phyloP scores from a whole-genome alignment of 2,797 vertebrate species.

The Acomys russatus region DNA sequence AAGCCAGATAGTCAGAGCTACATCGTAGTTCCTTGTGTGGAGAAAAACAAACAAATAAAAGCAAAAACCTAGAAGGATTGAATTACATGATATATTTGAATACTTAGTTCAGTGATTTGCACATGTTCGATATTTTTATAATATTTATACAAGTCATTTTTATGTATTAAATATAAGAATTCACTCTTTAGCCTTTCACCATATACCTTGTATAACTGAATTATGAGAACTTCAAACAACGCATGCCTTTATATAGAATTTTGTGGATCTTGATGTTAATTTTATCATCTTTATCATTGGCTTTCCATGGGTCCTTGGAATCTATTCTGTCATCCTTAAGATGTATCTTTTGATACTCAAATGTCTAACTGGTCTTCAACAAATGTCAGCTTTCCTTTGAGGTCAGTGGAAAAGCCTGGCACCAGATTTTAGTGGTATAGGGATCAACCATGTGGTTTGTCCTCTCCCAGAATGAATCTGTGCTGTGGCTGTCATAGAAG shows the following conservation, averaged over 20 bases:
- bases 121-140: conserved; percentile 18
- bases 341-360: conserved; percentile 11
- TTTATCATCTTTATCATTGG: conserved; percentile 57
- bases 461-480: neutral
- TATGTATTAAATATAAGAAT: neutral
- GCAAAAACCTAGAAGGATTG: neutral
- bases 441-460: neutral
- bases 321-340: neutral
- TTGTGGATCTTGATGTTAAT: conserved; percentile 47
- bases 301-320: neutral
- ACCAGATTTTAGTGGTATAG: neutral
- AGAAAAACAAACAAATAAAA: neutral
- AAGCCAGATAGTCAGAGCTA: too few relatives aligned
- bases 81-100: conserved; percentile 40
- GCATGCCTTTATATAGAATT: conserved; percentile 15
- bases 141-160: neutral
- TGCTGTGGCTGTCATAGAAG: neutral
- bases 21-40: neutral
- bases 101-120: conserved; percentile 43
- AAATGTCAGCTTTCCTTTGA: conserved; percentile 52
- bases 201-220: neutral
- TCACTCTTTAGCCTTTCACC: neutral
- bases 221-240: conserved; percentile 52
- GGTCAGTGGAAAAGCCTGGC: conserved; percentile 45
- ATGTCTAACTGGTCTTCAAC: conserved; percentile 43